These are phyloP conservation scores for Sphaerophoria taeniata DNA, from an alignment of 2,888 invertebrate species.

Conservation along the genomic window DNA sequence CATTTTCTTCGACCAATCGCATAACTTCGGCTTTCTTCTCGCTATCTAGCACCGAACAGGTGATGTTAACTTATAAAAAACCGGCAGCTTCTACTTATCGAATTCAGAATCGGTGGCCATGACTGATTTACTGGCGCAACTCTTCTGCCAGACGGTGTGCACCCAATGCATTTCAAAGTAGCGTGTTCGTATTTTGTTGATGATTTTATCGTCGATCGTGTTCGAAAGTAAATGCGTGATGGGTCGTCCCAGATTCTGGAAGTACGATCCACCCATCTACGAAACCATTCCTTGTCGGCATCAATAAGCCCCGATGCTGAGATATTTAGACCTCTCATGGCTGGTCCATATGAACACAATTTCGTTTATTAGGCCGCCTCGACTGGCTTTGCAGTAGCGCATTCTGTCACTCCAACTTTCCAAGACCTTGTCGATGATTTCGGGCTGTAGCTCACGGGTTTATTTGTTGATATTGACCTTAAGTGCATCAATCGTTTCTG, in stretches of 20 bases:
- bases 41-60: constrained; percentile 87
- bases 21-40: constrained; percentile 84
- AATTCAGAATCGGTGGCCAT: constrained; percentile 87
- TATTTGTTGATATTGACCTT: too few species aligned
- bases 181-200: constrained; percentile 89
- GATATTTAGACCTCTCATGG: constrained; percentile 89
- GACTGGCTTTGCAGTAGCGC: too few species aligned
- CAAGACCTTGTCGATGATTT: too few species aligned
- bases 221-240: constrained; percentile 93
- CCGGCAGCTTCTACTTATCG: constrained; percentile 85
- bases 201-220: constrained; percentile 88
- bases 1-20: constrained; percentile 88
- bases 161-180: constrained; percentile 87
- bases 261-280: constrained; percentile 91
- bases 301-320: constrained; percentile 87
- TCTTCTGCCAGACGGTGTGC: constrained; percentile 90
- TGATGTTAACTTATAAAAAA: constrained; percentile 90
- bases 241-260: constrained; percentile 85
- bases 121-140: constrained; percentile 85
- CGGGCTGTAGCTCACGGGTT: too few species aligned
- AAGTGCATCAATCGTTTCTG: too few species aligned
- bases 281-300: constrained; percentile 85
- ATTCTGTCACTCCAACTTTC: too few species aligned
- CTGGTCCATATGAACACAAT: too few species aligned
- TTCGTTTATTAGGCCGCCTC: too few species aligned